Evolutionary conservation across 2,797 vertebrate species (phyloP), one percentile per base, ranked within the genome.

Genomic region (Vireo griseus): DNA sequence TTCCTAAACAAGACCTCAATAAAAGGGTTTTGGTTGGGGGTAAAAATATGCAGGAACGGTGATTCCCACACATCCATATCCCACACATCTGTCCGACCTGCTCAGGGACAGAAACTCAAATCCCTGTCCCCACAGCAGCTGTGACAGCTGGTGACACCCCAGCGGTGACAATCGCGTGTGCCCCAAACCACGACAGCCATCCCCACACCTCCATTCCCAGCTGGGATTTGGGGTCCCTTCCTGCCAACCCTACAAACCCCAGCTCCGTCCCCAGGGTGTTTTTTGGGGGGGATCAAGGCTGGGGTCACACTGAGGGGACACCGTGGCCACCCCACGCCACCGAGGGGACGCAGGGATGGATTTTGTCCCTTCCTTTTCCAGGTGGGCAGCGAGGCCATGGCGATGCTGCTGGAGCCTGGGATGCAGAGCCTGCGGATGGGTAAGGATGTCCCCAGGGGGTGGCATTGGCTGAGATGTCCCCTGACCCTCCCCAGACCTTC

Each of bases 341-440:
- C 0, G 0, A 44, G 50, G 44, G 75, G 45, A 20, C 37, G 2
- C 37, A 0, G 2, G 16, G 62, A 47, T 39, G 67, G 67, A 62
- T 72, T 54, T 45, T 54, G 48, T 37, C 26, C 55, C 39, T 39
- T 62, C 6, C 21, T 54, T 33, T 74, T 59, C 9, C 92, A 88
- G 83, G 40, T 3, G 40, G 40, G 40, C 40, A 42, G 40, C 40
- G 16, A 42, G 40, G 71, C 59, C 29, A 98, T 98, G 98, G 96
- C 98, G 22, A 91, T 95, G 40, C 93, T 98, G 5, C 96, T 97
- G 15, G 97, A 98, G 69, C 93, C 98, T 12, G 95, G 92, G n/a
- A 90, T 96, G 68, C 97, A 97, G 92, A 97, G 96, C 39, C 97
- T 98, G 40, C 97, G 94, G 37, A 88, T 97, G 52, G 98, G 98